Evolutionary conservation across 2,113 vertebrate species (phyloP).

Genomic region (Cygnus buccinator): DNA sequence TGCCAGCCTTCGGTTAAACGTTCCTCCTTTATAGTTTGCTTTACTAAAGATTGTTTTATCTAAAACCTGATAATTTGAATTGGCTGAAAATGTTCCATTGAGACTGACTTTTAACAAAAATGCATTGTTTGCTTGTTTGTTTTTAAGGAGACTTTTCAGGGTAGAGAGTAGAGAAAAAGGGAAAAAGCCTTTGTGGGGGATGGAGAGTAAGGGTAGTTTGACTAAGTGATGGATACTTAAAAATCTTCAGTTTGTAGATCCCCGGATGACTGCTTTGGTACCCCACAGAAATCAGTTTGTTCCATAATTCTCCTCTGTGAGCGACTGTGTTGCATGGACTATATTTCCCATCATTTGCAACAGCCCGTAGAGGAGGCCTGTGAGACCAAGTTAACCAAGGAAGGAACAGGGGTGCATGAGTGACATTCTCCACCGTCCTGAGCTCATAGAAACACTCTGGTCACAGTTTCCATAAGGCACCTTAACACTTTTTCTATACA

Average conservation of each 20-base stretch:
- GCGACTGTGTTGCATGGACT: background rate
- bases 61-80: background rate
- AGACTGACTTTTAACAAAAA: background rate
- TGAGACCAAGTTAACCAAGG: background rate
- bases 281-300: background rate
- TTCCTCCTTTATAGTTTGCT: background rate
- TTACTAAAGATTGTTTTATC: background rate
- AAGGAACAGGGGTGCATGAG: background rate
- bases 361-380: background rate
- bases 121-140: background rate
- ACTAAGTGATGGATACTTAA: background rate
- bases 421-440: accelerated
- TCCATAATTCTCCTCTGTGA: background rate
- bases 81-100: background rate
- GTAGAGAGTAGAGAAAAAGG: background rate
- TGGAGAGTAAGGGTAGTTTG: background rate
- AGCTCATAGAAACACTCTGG: background rate
- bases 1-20: background rate
- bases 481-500: background rate
- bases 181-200: background rate
- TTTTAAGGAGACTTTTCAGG: background rate
- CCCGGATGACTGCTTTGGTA: background rate
- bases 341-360: background rate
- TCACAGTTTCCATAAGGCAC: background rate
- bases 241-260: background rate